phyloP scores from a whole-genome alignment of 2,888 invertebrate genomes.

The Globia sparganii region DNA sequence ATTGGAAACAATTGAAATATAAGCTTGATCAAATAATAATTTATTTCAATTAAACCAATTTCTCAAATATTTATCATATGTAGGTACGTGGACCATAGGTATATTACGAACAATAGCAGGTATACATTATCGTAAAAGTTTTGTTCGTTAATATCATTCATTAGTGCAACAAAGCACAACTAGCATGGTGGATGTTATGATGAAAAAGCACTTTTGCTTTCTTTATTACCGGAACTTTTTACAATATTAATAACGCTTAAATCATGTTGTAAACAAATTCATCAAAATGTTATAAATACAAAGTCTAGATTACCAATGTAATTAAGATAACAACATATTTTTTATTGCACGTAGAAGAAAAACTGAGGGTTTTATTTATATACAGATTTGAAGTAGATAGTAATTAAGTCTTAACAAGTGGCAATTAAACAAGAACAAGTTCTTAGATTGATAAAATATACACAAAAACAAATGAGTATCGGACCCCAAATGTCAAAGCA shows the following conservation, averaged over 20 bases:
- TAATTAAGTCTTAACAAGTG: no score
- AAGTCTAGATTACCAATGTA: background rate
- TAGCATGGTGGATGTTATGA: slow-evolving; percentile 13
- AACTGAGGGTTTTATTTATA: no score
- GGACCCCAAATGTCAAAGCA: background rate
- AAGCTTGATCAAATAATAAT: no score
- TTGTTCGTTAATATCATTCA: no score
- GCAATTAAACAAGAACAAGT: background rate
- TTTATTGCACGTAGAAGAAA: no score
- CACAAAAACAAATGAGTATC: background rate
- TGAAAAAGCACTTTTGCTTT: slow-evolving; percentile 12
- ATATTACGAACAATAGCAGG: no score
- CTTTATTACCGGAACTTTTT: slow-evolving; percentile 26
- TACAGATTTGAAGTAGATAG: no score
- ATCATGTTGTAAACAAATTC: background rate
- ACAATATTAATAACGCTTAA: background rate
- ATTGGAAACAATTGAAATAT: no score
- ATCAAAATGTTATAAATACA: background rate
- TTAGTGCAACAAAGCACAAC: slow-evolving; percentile 4
- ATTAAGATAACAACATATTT: background rate
- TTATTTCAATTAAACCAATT: no score
- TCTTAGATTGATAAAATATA: background rate
- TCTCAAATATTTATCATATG: no score
- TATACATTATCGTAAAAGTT: no score
- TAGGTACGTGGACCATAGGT: no score